Percentiles rank a stretch among this genome's conserved stretches.
These are phyloP conservation scores for Perca fluviatilis DNA, from an alignment of 2,113 vertebrate species.

Conservation along the genomic window DNA sequence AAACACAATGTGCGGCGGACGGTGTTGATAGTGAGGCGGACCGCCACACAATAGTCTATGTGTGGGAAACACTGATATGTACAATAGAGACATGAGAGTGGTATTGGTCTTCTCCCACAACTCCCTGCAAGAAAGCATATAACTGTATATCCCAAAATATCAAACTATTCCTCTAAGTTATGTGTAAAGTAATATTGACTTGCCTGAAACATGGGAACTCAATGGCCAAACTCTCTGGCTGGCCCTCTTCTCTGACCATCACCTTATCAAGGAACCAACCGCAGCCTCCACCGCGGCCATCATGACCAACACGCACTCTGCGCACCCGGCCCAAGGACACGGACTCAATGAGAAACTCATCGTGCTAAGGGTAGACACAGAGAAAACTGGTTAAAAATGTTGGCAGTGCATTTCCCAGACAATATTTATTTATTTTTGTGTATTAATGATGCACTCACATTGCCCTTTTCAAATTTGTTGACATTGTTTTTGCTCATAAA, in stretches of 20 bases:
- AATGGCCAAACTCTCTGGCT: constrained; percentile 89
- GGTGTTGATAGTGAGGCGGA: no score
- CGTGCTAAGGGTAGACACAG: constrained; percentile 81
- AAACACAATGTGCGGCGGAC: no score
- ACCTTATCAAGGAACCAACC: constrained; percentile 98
- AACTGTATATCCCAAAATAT: background rate
- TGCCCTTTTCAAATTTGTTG: constrained; percentile 96
- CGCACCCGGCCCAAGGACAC: constrained; percentile 90
- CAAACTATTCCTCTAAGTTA: background rate
- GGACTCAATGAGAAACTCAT: constrained; percentile 95
- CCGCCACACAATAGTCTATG: no score
- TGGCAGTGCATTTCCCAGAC: background rate
- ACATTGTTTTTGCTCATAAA: constrained; percentile 93
- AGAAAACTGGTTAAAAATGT: background rate
- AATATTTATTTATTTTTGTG: background rate
- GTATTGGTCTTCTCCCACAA: background rate
- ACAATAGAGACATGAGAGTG: background rate
- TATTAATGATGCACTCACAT: constrained; percentile 84
- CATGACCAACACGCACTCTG: constrained; percentile 93
- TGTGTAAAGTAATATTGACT: constrained; percentile 30
- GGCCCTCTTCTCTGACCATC: constrained; percentile 94
- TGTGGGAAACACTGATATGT: no score
- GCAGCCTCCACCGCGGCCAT: constrained; percentile 93
- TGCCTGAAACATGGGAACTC: constrained; percentile 97
- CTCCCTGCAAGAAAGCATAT: background rate